Evolutionary conservation across 2,888 invertebrate genomes (phyloP).

Genomic region (Lochmaea crataegi): DNA sequence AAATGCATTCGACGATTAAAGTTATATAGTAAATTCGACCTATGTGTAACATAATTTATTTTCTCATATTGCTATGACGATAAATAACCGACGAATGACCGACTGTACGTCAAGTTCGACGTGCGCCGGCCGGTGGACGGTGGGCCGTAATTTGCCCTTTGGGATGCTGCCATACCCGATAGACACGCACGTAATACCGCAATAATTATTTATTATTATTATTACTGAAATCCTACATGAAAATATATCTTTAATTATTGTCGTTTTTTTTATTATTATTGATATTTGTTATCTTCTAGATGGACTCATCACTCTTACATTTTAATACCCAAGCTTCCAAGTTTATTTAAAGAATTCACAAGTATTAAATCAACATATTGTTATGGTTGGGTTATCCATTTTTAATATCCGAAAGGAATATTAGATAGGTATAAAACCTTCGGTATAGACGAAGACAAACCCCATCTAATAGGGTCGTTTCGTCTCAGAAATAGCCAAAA

Average conservation of each 20-base stretch:
- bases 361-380: not conserved
- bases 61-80: constrained; percentile 55
- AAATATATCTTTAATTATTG: too few species aligned
- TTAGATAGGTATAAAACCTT: constrained; percentile 27
- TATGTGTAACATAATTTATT: constrained; percentile 59
- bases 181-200: constrained; percentile 48
- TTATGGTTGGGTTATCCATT: constrained; percentile 21
- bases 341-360: not conserved
- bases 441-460: constrained; percentile 27
- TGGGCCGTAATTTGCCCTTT: constrained; percentile 60
- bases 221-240: constrained; percentile 20
- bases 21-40: constrained; percentile 54
- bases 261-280: too few species aligned
- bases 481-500: constrained; percentile 32
- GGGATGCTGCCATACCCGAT: constrained; percentile 59
- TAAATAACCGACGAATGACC: constrained; percentile 60
- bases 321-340: too few species aligned
- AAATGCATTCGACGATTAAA: too few species aligned
- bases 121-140: constrained; percentile 54
- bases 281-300: too few species aligned
- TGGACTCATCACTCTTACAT: too few species aligned
- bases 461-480: constrained; percentile 38
- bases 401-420: constrained; percentile 26
- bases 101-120: constrained; percentile 63
- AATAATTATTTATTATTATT: constrained; percentile 58